Base-by-base conservation (phyloP, 2,888 invertebrate genomes). In the Agriopis marginaria region DNA sequence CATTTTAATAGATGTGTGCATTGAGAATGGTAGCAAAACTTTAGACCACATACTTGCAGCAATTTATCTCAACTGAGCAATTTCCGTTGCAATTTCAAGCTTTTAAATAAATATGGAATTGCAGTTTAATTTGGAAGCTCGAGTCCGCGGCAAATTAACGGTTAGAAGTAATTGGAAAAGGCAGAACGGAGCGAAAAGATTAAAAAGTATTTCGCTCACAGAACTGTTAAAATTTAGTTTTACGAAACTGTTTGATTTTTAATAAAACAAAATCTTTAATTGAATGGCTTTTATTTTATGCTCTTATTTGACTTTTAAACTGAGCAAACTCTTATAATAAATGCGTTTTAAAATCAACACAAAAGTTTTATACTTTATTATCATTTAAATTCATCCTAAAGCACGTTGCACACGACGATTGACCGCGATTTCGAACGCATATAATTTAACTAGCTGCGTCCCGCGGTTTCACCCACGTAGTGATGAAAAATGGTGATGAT, bases 51-150 rank as follows among this genome's bases (percentile, higher is more conserved):
- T 64, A 55, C 65, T 70, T 53, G 63, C 55, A 47, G 65, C 67
- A 72, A 72, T 73, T 75, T 75, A 73, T 71, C 54, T 67, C 69
- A 64, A 74, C 62, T 71, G 70, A 74, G 75, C 71, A 75, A 74
- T 75, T 75, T 76, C 74, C 72, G 71, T 63, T 73, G 75, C 75
- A 68, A 75, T 79, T 75, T 72, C 54, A 74, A 76, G 71, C 70
- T 55, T n/a, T 68, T 60, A 74, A 72, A 74, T 71, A 73, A 79
- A 75, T 73, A 72, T 68, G 59, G 49, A 71, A 71, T 60, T 60
- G 66, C 63, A 44, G 70, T 71, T 75, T 71, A 66, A 71, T 72
- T 73, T 56, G 60, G 54, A 60, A 53, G 54, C 63, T 59, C 54
- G 66, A 66, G 59, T 55, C 32, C 55, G 58, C 42, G 59, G 61